Base-by-base conservation (phyloP, 2,113 vertebrate genomes). In the Balaeniceps rex region DNA sequence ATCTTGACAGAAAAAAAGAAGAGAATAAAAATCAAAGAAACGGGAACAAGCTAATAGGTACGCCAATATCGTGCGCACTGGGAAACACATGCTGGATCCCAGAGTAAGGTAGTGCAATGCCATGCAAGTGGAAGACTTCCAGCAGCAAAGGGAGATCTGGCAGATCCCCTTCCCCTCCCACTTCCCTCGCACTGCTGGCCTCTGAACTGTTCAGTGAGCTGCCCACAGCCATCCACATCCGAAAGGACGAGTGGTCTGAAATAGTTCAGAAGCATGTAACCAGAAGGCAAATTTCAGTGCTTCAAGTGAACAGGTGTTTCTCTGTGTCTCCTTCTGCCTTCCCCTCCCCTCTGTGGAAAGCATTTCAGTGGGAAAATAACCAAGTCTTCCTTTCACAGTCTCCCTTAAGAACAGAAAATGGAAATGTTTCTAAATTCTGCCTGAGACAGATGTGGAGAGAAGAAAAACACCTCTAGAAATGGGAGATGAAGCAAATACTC, bases 391-490 rank as follows among this genome's bases (percentile, higher is more conserved):
- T 58, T 84, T 38, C n/a, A 46, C 22, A n/a, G 7, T 42, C 8
- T 87, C 18, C 22, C 16, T 51, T 70, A 66, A 69, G 21, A 88
- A 60, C 12, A 85, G 17, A 83, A 93, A 77, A 88, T 33, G 10
- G n/a, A 78, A 46, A 2, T 24, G 70, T 88, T 94, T 92, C n/a
- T 85, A 34, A 63, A 28, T 81, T 94, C 51, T 78, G 19, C 60
- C 24, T 71, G 33, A 78, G 46, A 78, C 10, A 40, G 51, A 42
- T 61, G 19, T 40, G 40, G 4, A 91, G 21, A 80, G n/a, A 80
- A 76, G 42, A 90, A 81, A 93, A 88, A 58, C 40, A 85, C 16
- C 6, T 34, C 51, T 77, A 80, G 63, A 93, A 95, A 64, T 40
- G 14, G 5, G 49, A 88, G 33, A 81, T 66, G 58, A 87, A 91